Evolutionary conservation across 2,888 invertebrate species (phyloP).

Genomic region (Elysia crispata): DNA sequence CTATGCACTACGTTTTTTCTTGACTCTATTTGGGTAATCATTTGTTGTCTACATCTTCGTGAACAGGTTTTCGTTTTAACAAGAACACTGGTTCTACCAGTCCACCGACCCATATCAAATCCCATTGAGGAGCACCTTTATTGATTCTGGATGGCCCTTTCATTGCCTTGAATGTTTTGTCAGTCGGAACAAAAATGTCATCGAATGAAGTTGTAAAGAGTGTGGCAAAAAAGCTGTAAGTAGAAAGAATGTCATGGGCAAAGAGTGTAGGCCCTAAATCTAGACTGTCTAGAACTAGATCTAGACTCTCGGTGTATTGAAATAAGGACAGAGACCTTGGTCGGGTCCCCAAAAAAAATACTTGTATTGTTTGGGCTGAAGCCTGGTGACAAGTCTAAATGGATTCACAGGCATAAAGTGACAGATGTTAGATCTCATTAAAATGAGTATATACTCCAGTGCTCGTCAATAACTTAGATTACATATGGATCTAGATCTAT

Average conservation of each 20-base stretch:
- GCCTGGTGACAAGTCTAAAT: no score
- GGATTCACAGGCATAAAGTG: neutral
- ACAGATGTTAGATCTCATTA: no score
- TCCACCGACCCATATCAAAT: neutral
- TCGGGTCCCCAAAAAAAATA: neutral
- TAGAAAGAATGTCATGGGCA: constrained; percentile 31
- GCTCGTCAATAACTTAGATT: no score
- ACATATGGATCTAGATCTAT: no score
- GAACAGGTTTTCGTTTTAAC: neutral
- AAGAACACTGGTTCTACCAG: no score
- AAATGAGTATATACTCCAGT: no score
- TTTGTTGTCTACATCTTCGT: neutral
- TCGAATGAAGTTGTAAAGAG: constrained; percentile 67
- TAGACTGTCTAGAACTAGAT: no score
- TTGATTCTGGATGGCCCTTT: neutral
- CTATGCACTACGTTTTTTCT: no score
- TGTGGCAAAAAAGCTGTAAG: constrained; percentile 72
- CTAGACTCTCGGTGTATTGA: no score
- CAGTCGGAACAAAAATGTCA: constrained; percentile 54
- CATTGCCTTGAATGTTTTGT: neutral
- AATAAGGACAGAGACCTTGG: neutral
- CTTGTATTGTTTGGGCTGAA: neutral
- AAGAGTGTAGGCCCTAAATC: no score
- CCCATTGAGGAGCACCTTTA: neutral
- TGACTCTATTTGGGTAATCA: neutral